A percentile compares a stretch with the other conserved stretches of the same genome.
Conservation (phyloP, 2,888 invertebrate species). For the Parnassius apollo region DNA sequence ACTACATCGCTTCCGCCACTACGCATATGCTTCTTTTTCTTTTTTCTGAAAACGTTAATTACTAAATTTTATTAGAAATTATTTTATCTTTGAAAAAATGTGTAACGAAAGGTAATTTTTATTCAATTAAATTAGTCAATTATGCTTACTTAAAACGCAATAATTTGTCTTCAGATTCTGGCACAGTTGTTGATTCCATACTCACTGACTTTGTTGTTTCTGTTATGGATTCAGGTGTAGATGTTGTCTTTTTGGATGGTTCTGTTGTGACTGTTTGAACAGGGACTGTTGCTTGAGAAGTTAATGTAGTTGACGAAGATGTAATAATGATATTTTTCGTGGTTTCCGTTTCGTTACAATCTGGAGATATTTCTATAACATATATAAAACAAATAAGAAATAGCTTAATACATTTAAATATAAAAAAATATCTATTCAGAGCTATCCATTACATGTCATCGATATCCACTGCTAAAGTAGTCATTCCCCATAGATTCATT, state of each 20-base stretch:
- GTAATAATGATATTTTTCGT: not conserved
- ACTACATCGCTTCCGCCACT: conserved; percentile 9
- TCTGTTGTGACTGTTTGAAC: conserved; percentile 1
- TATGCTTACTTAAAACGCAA: not conserved
- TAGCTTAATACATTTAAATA: too few species aligned
- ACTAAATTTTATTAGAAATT: too few species aligned
- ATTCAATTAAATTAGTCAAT: too few species aligned
- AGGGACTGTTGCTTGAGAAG: conserved; percentile 1
- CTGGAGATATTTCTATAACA: conserved; percentile 15
- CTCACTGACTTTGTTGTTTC: not conserved
- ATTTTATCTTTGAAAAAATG: too few species aligned
- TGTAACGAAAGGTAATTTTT: too few species aligned
- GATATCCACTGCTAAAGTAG: too few species aligned
- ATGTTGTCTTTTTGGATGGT: not conserved
- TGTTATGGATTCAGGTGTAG: not conserved
- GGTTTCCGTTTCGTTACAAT: conserved; percentile 7
- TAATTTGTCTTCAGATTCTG: not conserved
- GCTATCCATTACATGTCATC: too few species aligned
- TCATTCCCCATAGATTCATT: too few species aligned
- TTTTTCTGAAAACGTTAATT: conserved; percentile 8
- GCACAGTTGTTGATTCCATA: not conserved
- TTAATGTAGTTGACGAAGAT: conserved; percentile 1
- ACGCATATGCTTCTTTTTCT: conserved; percentile 11
- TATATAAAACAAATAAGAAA: too few species aligned
- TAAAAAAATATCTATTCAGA: too few species aligned